phyloP scores from a whole-genome alignment of 2,113 vertebrate genomes.

The Bujurquina vittata region DNA sequence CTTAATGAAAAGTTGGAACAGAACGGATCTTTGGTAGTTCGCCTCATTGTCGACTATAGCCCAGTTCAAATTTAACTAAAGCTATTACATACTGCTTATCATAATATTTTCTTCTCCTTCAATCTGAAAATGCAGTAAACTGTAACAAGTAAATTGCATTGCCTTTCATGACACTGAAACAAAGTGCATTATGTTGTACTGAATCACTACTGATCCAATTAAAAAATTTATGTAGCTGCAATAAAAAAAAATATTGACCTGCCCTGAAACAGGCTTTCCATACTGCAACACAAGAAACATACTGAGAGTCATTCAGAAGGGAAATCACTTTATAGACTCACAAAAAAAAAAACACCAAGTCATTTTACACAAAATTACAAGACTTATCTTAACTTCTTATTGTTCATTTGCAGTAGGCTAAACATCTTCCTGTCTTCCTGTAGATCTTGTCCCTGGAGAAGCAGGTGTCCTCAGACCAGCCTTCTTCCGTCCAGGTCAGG shows the following conservation, averaged over 20 bases:
- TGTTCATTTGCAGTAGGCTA: neutral
- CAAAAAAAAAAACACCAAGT: neutral
- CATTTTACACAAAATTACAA: neutral
- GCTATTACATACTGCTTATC: neutral
- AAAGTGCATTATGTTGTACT: neutral
- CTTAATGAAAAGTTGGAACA: neutral
- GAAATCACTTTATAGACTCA: neutral
- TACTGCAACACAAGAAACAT: slow-evolving; percentile 2
- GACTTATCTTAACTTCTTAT: neutral
- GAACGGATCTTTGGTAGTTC: neutral
- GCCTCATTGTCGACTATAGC: neutral
- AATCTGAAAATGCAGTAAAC: neutral
- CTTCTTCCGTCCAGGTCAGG: slow-evolving; percentile 88
- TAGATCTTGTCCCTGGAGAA: slow-evolving; percentile 92
- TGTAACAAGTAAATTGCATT: slow-evolving; percentile 7
- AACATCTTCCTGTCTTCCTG: neutral
- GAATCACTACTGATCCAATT: slow-evolving; percentile 21
- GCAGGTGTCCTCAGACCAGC: slow-evolving; percentile 83
- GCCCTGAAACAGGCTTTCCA: neutral
- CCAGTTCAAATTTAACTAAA: neutral
- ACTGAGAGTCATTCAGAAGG: neutral
- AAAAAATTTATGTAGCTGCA: neutral
- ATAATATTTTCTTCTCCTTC: neutral
- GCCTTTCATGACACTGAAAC: neutral
- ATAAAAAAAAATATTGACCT: slow-evolving; percentile 4